Base-by-base conservation (phyloP, 1,140 invertebrate genomes). In the Aphidius ervi region DNA sequence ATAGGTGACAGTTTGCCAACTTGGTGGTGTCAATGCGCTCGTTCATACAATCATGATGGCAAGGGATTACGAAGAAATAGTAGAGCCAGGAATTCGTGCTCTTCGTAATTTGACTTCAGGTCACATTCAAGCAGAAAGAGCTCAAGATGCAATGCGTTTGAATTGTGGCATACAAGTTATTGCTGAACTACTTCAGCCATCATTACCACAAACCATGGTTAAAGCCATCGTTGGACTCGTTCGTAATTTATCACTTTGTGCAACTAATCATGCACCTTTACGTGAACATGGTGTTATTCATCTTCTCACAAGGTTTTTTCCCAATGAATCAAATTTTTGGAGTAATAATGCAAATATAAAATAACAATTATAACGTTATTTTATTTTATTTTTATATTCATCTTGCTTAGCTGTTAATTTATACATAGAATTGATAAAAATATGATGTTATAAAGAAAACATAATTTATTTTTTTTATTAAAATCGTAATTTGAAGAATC, bases 181-280 rank as follows among this genome's bases (percentile, higher is more conserved):
- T 72, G 95, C 98, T 16, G 96, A 96, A 80, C 82, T 99, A 45
- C 83, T 99, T 63, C 93, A 95, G 77, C 94, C 94, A 39, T 93
- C 93, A 50, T 94, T 92, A 0, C 87, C 93, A 72, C 96, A 93
- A 93, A 94, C 94, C 6, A 80, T 97, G 49, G 91, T 96, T 55
- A 97, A 96, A 78, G 93, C 97, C 39, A 94, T 97, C n/a, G 94
- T 98, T 70, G 95, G 97, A 5, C 82, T 99, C 40, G 96, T 98
- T 68, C 87, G 97, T 62, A 99, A 99, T 81, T 81, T 99, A 75
- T 95, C 97, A 8, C 83, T 98, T 4, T 98, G 94, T 77, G 88
- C 93, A 46, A 92, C 93, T 48, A 99, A 99, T 83, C 93, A 97
- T 81, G 89, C 90, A 39, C 94, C 95, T 16, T 81, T 98, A 23